These are phyloP conservation scores for Diaperis boleti DNA, from an alignment of 2,888 invertebrate species.

Conservation along the genomic window DNA sequence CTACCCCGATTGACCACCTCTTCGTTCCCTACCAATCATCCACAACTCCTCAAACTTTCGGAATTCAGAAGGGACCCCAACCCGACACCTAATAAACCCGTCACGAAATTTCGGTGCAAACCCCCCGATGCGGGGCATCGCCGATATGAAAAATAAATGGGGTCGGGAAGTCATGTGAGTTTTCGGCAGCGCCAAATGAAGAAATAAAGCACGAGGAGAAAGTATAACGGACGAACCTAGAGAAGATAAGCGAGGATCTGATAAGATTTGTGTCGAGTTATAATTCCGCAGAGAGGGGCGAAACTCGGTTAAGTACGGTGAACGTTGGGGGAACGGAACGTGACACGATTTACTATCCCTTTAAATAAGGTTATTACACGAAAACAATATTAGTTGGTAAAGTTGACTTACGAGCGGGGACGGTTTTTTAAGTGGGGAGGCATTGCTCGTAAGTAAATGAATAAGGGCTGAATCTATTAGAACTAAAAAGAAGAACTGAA, in stretches of 20 bases:
- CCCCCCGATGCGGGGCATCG: conserved; percentile 3
- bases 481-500: no score
- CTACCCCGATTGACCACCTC: no score
- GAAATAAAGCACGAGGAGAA: conserved; percentile 48
- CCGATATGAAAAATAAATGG: conserved; percentile 19
- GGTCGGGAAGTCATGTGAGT: conserved; percentile 19
- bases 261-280: conserved; percentile 59
- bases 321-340: conserved; percentile 55
- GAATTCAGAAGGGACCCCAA: no score
- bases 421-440: conserved; percentile 25
- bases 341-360: conserved; percentile 59
- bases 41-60: background rate
- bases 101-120: conserved; percentile 4
- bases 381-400: conserved; percentile 59
- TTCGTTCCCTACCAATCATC: no score
- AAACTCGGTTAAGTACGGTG: conserved; percentile 52
- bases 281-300: conserved; percentile 54
- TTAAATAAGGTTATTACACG: conserved; percentile 61
- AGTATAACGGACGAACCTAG: conserved; percentile 50
- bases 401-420: conserved; percentile 48
- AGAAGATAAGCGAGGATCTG: conserved; percentile 56
- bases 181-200: conserved; percentile 43
- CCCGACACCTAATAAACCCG: background rate
- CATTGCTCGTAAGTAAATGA: background rate
- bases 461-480: no score